Evolutionary conservation across 2,888 invertebrate species (phyloP).

Genomic region (Sylvicola cinctus): DNA sequence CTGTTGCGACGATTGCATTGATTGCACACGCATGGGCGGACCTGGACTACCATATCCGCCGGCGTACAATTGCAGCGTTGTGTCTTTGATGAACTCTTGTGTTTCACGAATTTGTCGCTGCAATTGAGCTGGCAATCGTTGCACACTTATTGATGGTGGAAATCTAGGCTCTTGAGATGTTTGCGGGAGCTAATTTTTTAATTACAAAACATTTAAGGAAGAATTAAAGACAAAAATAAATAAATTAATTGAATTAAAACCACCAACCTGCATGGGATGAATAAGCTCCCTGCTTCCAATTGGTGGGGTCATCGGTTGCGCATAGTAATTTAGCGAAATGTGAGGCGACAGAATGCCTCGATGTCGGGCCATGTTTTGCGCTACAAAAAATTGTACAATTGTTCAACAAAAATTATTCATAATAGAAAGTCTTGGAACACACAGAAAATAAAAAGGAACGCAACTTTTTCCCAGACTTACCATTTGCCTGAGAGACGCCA

Average conservation of each 20-base stretch:
- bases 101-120: constrained; percentile 26
- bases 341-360: constrained; percentile 14
- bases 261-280: constrained; percentile 21
- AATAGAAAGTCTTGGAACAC: too few species aligned
- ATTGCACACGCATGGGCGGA: constrained; percentile 22
- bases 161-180: constrained; percentile 21
- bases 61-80: constrained; percentile 25
- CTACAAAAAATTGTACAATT: constrained; percentile 9
- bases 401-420: too few species aligned
- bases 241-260: background rate
- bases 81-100: constrained; percentile 27
- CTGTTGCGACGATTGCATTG: constrained; percentile 10
- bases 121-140: constrained; percentile 25
- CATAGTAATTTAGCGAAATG: constrained; percentile 22
- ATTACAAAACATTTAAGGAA: background rate
- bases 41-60: constrained; percentile 25
- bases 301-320: constrained; percentile 17
- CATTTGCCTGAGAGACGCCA: constrained; percentile 12
- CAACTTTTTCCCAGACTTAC: too few species aligned
- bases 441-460: too few species aligned
- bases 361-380: constrained; percentile 9
- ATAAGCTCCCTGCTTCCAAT: constrained; percentile 22
- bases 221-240: background rate
- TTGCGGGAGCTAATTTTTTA: constrained; percentile 2
- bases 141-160: constrained; percentile 26